A percentile compares a stretch with the other conserved stretches of the same genome.
Conservation (phyloP, 2,888 invertebrate species). For the Acanthosoma haemorrhoidale region DNA sequence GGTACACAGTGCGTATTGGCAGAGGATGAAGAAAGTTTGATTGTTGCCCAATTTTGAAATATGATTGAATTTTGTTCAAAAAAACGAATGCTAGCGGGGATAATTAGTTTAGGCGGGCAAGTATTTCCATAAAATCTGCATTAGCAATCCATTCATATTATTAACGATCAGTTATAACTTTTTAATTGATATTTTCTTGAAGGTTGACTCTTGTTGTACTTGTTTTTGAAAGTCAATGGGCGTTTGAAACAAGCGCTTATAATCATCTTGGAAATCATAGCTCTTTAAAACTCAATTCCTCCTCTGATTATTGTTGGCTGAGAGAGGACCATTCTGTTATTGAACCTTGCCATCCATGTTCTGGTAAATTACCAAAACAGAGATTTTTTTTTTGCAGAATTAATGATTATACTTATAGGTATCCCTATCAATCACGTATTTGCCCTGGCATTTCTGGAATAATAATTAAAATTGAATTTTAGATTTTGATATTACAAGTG, state of each 20-base stretch:
- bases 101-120: conserved; percentile 69
- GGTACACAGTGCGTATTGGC: too few species aligned
- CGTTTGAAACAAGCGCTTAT: conserved; percentile 56
- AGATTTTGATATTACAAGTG: conserved; percentile 76
- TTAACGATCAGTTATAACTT: not conserved
- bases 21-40: too few species aligned
- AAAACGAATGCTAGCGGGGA: conserved; percentile 74
- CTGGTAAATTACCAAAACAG: conserved; percentile 51
- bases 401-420: not conserved
- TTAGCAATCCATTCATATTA: not conserved
- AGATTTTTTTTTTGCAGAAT: not conserved
- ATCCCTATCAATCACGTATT: too few species aligned
- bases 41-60: too few species aligned
- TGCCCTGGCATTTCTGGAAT: too few species aligned
- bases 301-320: conserved; percentile 57
- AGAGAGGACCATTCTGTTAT: conserved; percentile 66
- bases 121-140: conserved; percentile 8
- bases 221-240: conserved; percentile 73
- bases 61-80: conserved; percentile 84
- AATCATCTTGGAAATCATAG: conserved; percentile 52
- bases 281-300: conserved; percentile 66
- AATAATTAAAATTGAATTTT: too few species aligned
- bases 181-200: conserved; percentile 44
- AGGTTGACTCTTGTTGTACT: conserved; percentile 76
- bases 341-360: conserved; percentile 78